phyloP scores from a whole-genome alignment of 2,113 vertebrate species.

The Callospermophilus lateralis region DNA sequence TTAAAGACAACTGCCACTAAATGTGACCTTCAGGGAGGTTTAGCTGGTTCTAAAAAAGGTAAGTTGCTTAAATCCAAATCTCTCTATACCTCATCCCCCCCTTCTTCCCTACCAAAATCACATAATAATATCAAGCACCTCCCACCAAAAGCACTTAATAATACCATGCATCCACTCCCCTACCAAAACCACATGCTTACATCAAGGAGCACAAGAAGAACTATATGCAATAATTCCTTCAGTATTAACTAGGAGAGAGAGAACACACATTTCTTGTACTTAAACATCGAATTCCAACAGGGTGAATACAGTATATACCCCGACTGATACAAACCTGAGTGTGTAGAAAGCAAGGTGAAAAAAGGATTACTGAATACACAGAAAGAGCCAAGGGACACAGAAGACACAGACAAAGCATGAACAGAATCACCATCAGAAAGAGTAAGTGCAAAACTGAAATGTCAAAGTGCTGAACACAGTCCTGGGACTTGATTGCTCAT shows the following conservation, averaged over 20 bases:
- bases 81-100: neutral
- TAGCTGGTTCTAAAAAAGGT: neutral
- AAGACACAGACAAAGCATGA: too few relatives aligned
- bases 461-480: neutral
- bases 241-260: neutral
- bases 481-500: neutral
- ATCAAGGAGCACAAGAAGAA: neutral
- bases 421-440: neutral
- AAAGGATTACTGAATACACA: neutral
- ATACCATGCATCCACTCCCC: neutral
- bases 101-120: neutral
- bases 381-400: neutral
- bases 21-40: neutral
- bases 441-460: neutral
- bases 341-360: neutral
- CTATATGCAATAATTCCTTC: neutral
- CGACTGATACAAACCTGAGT: too few relatives aligned
- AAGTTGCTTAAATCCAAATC: neutral
- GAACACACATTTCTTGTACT: neutral
- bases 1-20: neutral
- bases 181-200: neutral
- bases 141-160: neutral
- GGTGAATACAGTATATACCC: neutral
- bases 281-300: neutral
- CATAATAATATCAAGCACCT: neutral